Conservation (phyloP, 1,140 invertebrate genomes). For the Sipha flava region DNA sequence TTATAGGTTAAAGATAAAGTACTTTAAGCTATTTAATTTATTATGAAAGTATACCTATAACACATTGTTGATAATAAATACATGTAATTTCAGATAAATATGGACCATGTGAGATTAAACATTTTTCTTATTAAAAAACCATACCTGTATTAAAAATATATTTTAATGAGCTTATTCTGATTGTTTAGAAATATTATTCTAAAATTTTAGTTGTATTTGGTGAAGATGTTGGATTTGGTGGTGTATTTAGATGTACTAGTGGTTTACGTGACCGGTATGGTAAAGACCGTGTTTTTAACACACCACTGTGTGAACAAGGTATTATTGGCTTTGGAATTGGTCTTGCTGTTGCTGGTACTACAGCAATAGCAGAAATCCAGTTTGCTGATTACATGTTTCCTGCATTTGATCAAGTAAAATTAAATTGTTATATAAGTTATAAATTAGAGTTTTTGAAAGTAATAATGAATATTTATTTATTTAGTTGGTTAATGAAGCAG, state of each 20-base stretch:
- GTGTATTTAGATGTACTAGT: slow-evolving; percentile 93
- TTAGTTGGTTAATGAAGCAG: slow-evolving; percentile 78
- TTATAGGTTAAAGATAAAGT: no score
- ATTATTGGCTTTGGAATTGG: slow-evolving; percentile 97
- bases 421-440: neutral
- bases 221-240: slow-evolving; percentile 97
- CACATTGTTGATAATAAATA: no score
- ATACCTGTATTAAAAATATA: no score
- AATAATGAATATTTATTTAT: slow-evolving; percentile 26
- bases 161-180: neutral
- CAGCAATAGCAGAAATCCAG: slow-evolving; percentile 97
- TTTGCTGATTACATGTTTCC: slow-evolving; percentile 99
- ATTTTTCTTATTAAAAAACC: no score
- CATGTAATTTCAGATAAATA: no score
- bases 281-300: slow-evolving; percentile 90
- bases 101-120: no score
- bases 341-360: slow-evolving; percentile 75
- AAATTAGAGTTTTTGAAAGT: neutral
- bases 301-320: slow-evolving; percentile 95
- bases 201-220: slow-evolving; percentile 73
- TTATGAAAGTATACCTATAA: no score
- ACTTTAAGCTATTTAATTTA: no score
- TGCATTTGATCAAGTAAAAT: slow-evolving; percentile 91
- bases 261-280: slow-evolving; percentile 92
- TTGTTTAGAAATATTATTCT: neutral